Evolutionary conservation across 2,797 vertebrate species (phyloP).

Genomic region (Prunella strophiata): DNA sequence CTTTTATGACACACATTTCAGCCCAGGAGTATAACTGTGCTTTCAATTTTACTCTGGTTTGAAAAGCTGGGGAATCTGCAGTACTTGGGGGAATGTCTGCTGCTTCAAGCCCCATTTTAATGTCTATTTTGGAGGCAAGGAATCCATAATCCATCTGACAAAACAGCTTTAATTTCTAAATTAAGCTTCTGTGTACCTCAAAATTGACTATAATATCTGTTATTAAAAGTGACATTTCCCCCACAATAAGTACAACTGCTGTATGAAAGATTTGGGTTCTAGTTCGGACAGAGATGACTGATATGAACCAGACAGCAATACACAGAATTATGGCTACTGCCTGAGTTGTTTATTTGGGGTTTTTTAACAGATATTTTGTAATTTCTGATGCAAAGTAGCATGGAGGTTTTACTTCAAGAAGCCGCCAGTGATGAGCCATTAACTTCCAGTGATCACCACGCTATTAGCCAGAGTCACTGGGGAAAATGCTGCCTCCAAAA

Average conservation of each 20-base stretch:
- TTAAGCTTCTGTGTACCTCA: neutral
- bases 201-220: neutral
- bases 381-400: neutral
- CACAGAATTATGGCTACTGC: neutral
- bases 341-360: neutral
- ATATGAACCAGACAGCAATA: neutral
- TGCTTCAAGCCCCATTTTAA: neutral
- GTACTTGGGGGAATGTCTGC: neutral
- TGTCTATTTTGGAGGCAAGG: neutral
- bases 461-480: neutral
- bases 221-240: neutral
- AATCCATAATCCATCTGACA: neutral
- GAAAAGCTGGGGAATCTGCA: neutral
- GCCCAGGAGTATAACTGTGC: neutral
- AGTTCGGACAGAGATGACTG: neutral
- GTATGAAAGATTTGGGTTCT: neutral
- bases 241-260: neutral
- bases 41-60: neutral
- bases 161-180: neutral
- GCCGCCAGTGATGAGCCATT: slow-evolving; percentile 6
- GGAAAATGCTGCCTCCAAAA: slow-evolving; percentile 4
- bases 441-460: neutral
- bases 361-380: neutral
- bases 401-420: neutral
- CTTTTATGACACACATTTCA: neutral